Conservation (phyloP, 1,140 invertebrate genomes). For the Uloborus diversus region DNA sequence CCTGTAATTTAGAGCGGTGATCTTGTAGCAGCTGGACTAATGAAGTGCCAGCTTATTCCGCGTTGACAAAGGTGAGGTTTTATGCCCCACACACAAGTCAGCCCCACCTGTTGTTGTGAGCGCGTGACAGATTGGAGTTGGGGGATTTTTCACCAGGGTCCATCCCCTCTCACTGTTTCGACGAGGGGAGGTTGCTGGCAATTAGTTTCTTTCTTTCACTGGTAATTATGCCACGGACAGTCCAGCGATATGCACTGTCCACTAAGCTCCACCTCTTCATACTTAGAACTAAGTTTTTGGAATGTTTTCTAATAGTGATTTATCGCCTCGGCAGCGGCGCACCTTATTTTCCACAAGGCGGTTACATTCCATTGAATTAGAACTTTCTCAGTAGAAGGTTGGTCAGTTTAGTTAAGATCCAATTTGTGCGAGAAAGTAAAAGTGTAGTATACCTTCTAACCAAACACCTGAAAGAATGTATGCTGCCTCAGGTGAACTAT, state of each 20-base stretch:
- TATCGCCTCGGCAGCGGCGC: conserved; percentile 11
- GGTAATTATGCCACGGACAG: neutral
- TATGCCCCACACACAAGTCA: neutral
- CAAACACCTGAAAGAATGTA: too few relatives aligned
- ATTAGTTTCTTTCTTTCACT: conserved; percentile 27
- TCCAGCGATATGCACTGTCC: conserved; percentile 8
- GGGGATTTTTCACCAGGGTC: neutral
- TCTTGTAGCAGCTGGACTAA: conserved; percentile 22
- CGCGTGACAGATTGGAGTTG: neutral
- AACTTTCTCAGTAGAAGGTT: conserved; percentile 3
- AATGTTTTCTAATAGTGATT: conserved; percentile 15
- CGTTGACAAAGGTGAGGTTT: conserved; percentile 35
- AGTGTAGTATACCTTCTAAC: too few relatives aligned
- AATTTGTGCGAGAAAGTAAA: too few relatives aligned
- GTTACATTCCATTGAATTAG: conserved; percentile 16
- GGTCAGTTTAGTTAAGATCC: too few relatives aligned
- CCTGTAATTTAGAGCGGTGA: conserved; percentile 42
- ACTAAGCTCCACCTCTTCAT: conserved; percentile 14
- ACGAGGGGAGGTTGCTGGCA: neutral
- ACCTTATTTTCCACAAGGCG: neutral
- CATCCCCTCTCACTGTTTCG: neutral
- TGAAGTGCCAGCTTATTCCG: conserved; percentile 35
- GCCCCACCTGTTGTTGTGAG: conserved; percentile 48
- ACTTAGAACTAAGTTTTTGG: neutral
- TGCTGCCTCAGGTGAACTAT: too few relatives aligned